A percentile compares a stretch with the other conserved stretches of the same genome.
phyloP scores from a whole-genome alignment of 37 sponge, comb jelly and placozoan species.

The Ephydatia muelleri region DNA sequence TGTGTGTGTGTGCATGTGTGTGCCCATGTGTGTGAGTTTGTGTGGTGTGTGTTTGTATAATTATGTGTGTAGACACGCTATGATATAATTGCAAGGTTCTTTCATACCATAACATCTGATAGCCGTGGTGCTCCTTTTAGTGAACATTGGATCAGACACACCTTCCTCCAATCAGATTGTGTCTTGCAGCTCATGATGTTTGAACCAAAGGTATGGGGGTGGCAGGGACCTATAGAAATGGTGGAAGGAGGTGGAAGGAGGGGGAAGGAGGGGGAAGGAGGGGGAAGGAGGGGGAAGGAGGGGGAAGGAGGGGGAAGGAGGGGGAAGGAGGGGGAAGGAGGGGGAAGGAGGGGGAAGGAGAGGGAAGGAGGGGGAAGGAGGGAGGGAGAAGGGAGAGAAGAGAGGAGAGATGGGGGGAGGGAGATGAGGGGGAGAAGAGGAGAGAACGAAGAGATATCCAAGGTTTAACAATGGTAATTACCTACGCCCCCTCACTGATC shows the following conservation, averaged over 20 bases:
- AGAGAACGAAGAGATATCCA: background rate
- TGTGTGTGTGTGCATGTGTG: slow-evolving; percentile 10
- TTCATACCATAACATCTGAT: background rate
- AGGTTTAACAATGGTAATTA: background rate
- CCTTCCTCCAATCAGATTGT: slow-evolving; percentile 35
- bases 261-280: background rate
- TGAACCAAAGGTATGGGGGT: background rate
- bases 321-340: slow-evolving; percentile 85
- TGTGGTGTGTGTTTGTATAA: background rate
- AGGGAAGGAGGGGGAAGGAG: background rate
- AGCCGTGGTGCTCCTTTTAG: background rate
- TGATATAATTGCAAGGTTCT: background rate
- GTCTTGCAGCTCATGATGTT: slow-evolving; percentile 62
- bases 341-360: background rate
- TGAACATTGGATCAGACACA: slow-evolving; percentile 33
- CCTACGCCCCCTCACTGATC: slow-evolving; percentile 13
- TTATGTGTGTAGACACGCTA: too few relatives aligned
- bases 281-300: background rate
- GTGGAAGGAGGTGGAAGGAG: background rate
- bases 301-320: background rate
- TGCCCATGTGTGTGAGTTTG: background rate
- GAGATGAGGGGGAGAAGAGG: background rate
- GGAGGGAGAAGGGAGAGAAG: background rate
- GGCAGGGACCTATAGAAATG: slow-evolving; percentile 36
- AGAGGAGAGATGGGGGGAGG: background rate